These are phyloP conservation scores for Neuroterus valhalla DNA, from an alignment of 1,140 invertebrate genomes.

Conservation along the genomic window DNA sequence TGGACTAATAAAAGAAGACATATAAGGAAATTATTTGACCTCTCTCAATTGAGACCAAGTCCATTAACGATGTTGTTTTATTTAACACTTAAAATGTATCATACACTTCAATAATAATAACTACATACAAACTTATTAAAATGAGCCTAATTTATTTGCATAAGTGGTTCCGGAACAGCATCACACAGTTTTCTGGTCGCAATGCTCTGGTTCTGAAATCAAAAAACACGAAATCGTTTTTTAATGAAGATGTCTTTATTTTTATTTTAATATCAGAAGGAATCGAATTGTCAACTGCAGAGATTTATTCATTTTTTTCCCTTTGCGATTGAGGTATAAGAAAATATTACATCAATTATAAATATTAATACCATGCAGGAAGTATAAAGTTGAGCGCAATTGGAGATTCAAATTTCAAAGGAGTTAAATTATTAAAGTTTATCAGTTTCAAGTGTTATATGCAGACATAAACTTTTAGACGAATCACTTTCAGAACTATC, in stretches of 20 bases:
- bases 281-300: neutral
- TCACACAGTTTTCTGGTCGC: conserved; percentile 52
- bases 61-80: conserved; percentile 67
- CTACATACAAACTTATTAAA: conserved; percentile 74
- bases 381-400: too few species aligned
- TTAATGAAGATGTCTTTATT: conserved; percentile 21
- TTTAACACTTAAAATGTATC: conserved; percentile 69
- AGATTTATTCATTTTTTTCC: neutral
- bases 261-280: conserved; percentile 3
- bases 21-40: neutral
- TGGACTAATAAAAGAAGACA: neutral
- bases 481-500: too few species aligned
- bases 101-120: conserved; percentile 68
- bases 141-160: conserved; percentile 69
- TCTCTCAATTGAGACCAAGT: conserved; percentile 45
- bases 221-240: conserved; percentile 39
- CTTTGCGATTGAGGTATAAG: neutral
- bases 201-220: conserved; percentile 61
- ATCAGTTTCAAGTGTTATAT: too few species aligned
- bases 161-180: conserved; percentile 63
- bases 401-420: too few species aligned
- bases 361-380: too few species aligned
- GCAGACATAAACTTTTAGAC: too few species aligned
- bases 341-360: too few species aligned
- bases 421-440: too few species aligned